Percentiles rank a stretch among this genome's conserved stretches.
These are phyloP conservation scores for Drosophila atripex DNA, from an alignment of 2,888 invertebrate genomes.

Conservation along the genomic window DNA sequence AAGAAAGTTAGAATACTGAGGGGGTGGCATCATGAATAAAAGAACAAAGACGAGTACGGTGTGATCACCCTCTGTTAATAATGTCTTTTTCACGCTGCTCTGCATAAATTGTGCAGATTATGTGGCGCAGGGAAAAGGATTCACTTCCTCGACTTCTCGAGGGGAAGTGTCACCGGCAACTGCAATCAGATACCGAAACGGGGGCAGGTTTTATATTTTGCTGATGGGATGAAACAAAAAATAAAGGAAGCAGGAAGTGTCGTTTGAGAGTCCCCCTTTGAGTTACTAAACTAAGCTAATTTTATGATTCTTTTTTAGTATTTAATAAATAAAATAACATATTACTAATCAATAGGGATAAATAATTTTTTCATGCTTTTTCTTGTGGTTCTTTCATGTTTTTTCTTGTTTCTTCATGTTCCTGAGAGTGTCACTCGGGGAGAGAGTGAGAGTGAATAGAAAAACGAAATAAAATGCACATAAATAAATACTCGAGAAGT, in stretches of 20 bases:
- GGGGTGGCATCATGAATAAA: slow-evolving; percentile 27
- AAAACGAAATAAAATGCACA: slow-evolving; percentile 44
- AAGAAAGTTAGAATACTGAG: slow-evolving; percentile 44
- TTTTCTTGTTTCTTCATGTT: neutral
- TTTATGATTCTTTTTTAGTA: too few species aligned
- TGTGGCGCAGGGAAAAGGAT: slow-evolving; percentile 76
- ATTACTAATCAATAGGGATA: neutral
- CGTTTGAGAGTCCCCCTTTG: neutral
- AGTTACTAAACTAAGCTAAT: too few species aligned
- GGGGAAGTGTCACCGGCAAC: slow-evolving; percentile 25
- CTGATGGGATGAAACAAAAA: too few species aligned
- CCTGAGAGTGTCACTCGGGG: slow-evolving; percentile 56
- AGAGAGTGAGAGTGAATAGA: slow-evolving; percentile 73
- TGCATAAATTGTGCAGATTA: slow-evolving; percentile 76
- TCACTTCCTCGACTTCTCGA: slow-evolving; percentile 49
- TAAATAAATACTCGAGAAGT: slow-evolving; percentile 36
- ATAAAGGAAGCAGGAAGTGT: slow-evolving; percentile 22
- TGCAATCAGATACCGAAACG: slow-evolving; percentile 56
- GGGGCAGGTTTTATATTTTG: slow-evolving; percentile 57
- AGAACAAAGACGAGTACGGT: neutral
- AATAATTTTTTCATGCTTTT: too few species aligned
- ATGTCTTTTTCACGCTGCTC: slow-evolving; percentile 52
- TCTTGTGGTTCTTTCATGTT: too few species aligned
- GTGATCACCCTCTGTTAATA: slow-evolving; percentile 36
- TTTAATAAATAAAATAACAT: neutral